Evolutionary conservation across 2,797 vertebrate species (phyloP).

Genomic region (Gambusia yucatana): DNA sequence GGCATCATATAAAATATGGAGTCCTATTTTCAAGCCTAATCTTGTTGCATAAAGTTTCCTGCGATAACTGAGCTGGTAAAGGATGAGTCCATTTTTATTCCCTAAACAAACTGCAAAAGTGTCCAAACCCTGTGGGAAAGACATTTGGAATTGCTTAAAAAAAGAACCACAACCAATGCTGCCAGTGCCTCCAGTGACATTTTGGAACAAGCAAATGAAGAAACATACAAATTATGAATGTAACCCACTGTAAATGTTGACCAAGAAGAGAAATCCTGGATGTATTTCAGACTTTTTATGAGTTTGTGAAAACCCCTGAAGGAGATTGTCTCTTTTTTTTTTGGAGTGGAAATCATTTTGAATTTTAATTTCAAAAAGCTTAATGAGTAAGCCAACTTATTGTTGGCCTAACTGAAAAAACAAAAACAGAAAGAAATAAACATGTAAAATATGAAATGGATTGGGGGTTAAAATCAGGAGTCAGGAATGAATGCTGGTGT

Average conservation of each 20-base stretch:
- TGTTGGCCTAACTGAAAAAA: not conserved
- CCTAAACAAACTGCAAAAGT: not conserved
- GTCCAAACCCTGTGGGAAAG: not conserved
- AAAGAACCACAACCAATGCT: not conserved
- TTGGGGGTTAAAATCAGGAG: not conserved
- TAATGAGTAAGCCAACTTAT: not conserved
- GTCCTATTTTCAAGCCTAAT: not conserved
- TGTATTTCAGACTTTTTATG: not conserved
- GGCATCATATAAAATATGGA: not conserved
- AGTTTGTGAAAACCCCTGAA: not conserved
- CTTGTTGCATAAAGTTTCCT: not conserved
- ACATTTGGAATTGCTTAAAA: not conserved
- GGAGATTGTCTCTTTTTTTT: not conserved
- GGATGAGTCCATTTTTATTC: not conserved
- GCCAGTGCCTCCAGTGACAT: not conserved
- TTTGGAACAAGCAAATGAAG: not conserved
- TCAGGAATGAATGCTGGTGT: slow-evolving; percentile 6
- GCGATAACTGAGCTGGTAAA: not conserved
- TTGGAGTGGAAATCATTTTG: not conserved
- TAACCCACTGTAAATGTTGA: not conserved
- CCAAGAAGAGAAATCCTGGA: not conserved
- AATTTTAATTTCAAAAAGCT: not conserved
- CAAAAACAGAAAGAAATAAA: not conserved
- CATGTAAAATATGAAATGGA: slow-evolving; percentile 4
- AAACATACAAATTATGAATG: not conserved